Base-by-base conservation (phyloP, 2,113 vertebrate genomes). In the Salvelinus fontinalis region DNA sequence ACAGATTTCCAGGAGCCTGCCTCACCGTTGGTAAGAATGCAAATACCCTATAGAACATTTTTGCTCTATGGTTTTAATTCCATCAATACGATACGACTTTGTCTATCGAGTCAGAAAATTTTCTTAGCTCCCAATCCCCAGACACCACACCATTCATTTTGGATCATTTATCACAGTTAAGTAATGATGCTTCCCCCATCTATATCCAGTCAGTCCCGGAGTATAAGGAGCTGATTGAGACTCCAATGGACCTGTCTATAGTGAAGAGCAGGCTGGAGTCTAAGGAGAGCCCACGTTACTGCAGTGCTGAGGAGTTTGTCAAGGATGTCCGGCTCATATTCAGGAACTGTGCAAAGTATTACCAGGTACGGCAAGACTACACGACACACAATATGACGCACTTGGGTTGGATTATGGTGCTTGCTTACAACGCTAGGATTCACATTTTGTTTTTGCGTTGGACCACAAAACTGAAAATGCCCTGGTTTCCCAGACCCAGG, bases 181-280 rank as follows among this genome's bases (percentile, higher is more conserved):
- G 5, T 54, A 54, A 16, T 54, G 16, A 54, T 54, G 51, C 14
- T 54, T 54, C 16, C 14, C 39, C 51, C 51, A 54, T 54, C 51
- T 54, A 54, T 54, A 16, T 76, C 1, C 69, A 91, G 88, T 91
- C 88, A 75, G 97, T 96, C 85, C 95, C 75, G 89, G 89, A 95
- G 86, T 99, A 99, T 91, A 99, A 96, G 82, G 96, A 99, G 89
- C 96, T 99, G 73, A 99, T 99, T 81, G 96, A 96, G 92, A 95
- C 90, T 3, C 98, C 97, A 7, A 98, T 99, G 96, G 97, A 99
- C 90, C 92, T 99, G 78, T 98, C 97, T 0, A 92, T 93, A 14
- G 95, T 99, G 71, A 93, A 94, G 75, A 95, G 83, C 83, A 97
- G 95, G 64, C 93, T 99, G 68, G 94, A 95, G 75, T 93, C 90